Percentiles rank a stretch among this genome's conserved stretches.
Evolutionary conservation across 2,113 vertebrate genomes (phyloP).

Genomic region (Chlamydotis undulata): DNA sequence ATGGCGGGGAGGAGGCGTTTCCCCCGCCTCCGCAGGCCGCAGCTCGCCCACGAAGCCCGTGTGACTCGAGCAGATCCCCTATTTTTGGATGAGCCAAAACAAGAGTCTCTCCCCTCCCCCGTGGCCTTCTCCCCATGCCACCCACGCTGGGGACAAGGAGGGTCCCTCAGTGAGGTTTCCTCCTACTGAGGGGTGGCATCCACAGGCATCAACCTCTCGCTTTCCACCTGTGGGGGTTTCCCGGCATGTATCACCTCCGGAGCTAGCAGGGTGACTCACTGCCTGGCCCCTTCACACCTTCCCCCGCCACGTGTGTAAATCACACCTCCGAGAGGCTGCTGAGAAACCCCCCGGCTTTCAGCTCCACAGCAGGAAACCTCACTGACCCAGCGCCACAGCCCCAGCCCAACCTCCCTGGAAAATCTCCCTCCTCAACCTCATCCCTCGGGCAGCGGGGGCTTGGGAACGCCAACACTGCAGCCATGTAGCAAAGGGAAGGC

Average conservation of each 20-base stretch:
- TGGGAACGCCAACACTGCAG: accelerated
- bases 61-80: accelerated
- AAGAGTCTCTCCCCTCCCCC: neutral
- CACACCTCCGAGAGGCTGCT: no score
- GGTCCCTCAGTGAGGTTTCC: accelerated
- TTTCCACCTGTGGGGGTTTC: neutral
- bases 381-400: accelerated
- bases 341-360: neutral
- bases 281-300: neutral
- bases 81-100: neutral
- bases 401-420: neutral
- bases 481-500: neutral
- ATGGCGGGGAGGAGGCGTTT: neutral
- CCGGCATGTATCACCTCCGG: accelerated
- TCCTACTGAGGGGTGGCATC: accelerated
- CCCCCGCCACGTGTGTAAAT: accelerated
- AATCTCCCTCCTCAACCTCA: accelerated
- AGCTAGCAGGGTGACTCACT: accelerated
- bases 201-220: accelerated
- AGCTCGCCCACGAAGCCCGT: accelerated
- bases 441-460: accelerated
- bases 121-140: neutral
- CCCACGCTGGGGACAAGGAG: accelerated
- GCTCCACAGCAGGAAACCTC: neutral
- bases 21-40: neutral